phyloP scores from a whole-genome alignment of 2,797 vertebrate genomes.

The Halcyon leucocephala region DNA sequence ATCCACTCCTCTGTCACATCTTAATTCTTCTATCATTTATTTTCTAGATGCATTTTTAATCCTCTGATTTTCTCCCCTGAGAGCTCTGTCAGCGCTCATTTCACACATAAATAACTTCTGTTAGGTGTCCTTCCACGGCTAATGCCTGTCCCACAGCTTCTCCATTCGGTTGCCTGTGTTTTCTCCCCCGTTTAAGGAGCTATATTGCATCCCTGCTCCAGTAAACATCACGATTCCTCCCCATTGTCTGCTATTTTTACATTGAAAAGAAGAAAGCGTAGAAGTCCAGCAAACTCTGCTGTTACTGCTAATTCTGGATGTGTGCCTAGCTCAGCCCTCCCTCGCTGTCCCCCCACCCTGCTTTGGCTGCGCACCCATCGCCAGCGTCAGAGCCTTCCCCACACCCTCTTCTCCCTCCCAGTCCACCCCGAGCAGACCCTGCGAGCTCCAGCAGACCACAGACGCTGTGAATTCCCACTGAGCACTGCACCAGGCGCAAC shows the following conservation, averaged over 20 bases:
- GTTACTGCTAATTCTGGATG: not conserved
- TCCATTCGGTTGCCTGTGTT: not conserved
- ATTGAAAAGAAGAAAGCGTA: not conserved
- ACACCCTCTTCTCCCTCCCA: not conserved
- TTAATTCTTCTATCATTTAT: not conserved
- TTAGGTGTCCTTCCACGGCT: not conserved
- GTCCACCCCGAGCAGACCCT: not conserved
- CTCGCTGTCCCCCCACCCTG: not conserved
- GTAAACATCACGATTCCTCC: not conserved
- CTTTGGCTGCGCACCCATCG: rapidly evolving
- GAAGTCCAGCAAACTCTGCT: not conserved
- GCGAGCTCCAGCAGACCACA: not conserved
- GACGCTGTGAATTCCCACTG: not conserved
- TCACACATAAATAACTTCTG: not conserved
- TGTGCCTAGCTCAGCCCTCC: not conserved
- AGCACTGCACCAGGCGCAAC: not conserved
- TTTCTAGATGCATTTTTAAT: not conserved
- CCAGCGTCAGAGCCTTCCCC: not conserved
- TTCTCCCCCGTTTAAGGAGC: not conserved
- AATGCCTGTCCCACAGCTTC: not conserved
- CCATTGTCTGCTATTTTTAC: not conserved
- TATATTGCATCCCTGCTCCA: not conserved
- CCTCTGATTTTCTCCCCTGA: not conserved
- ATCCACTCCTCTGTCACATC: not conserved
- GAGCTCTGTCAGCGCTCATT: not conserved